phyloP scores from a whole-genome alignment of 1,140 invertebrate genomes.

The Saccostrea cuccullata region DNA sequence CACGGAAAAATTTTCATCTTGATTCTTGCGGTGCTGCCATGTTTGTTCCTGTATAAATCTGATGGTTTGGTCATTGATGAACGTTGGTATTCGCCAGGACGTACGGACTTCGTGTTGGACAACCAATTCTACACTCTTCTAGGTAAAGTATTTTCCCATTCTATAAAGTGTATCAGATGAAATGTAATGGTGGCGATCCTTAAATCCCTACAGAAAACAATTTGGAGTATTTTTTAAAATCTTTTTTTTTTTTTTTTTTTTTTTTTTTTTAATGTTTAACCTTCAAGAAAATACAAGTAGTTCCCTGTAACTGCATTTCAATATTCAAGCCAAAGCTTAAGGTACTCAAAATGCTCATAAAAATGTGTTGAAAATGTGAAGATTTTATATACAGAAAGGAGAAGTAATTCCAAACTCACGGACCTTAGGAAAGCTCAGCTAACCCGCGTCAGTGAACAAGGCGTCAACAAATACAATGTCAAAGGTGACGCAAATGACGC shows the following conservation, averaged over 20 bases:
- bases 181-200: too few relatives aligned
- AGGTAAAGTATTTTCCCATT: neutral
- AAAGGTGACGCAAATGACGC: conserved; percentile 4
- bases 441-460: neutral
- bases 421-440: conserved; percentile 7
- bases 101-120: neutral
- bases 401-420: neutral
- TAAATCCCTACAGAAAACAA: too few relatives aligned
- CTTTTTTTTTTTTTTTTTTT: too few relatives aligned
- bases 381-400: neutral
- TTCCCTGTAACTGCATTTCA: too few relatives aligned
- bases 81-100: neutral
- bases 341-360: too few relatives aligned
- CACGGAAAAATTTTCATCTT: neutral
- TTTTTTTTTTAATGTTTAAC: too few relatives aligned
- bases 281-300: too few relatives aligned
- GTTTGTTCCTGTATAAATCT: neutral
- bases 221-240: too few relatives aligned
- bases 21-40: neutral
- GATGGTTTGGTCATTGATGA: neutral
- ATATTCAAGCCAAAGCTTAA: too few relatives aligned
- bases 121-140: neutral
- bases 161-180: too few relatives aligned
- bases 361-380: too few relatives aligned
- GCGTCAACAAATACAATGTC: neutral